These are phyloP conservation scores for Acanthochromis polyacanthus DNA, from an alignment of 2,113 vertebrate species.

Conservation along the genomic window DNA sequence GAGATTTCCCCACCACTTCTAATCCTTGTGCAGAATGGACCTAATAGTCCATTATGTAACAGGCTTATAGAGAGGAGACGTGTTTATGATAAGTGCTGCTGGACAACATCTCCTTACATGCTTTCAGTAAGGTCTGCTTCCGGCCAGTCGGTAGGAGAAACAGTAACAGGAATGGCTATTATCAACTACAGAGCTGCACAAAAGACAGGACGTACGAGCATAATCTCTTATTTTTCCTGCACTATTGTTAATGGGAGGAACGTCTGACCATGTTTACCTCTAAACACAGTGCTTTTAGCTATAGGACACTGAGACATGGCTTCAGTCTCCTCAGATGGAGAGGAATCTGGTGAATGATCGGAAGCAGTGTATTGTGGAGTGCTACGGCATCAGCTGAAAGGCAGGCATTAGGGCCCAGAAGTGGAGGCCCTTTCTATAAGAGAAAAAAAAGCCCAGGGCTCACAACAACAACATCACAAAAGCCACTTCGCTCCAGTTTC, in stretches of 20 bases:
- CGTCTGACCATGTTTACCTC: not conserved
- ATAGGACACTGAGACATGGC: not conserved
- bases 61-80: slow-evolving; percentile 12
- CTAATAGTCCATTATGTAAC: slow-evolving; percentile 37
- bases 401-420: slow-evolving; percentile 21
- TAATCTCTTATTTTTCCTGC: too few species aligned
- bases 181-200: not conserved
- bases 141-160: not conserved
- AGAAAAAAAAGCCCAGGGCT: slow-evolving; percentile 28
- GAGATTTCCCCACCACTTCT: slow-evolving; percentile 14
- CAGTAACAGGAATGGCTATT: not conserved
- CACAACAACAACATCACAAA: slow-evolving; percentile 34
- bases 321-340: not conserved
- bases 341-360: not conserved
- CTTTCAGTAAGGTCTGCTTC: not conserved
- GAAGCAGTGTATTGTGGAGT: not conserved
- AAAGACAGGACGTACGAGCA: not conserved
- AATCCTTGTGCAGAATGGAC: slow-evolving; percentile 31
- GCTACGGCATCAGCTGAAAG: not conserved
- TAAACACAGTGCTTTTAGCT: not conserved
- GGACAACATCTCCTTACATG: slow-evolving; percentile 16
- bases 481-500: slow-evolving; percentile 34
- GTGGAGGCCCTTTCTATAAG: slow-evolving; percentile 1
- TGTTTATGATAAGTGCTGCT: slow-evolving; percentile 12
- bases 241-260: not conserved